Percentiles rank a stretch among this genome's conserved stretches.
These are phyloP conservation scores for Wiebesia pumilae DNA, from an alignment of 1,140 invertebrate genomes.

Conservation along the genomic window DNA sequence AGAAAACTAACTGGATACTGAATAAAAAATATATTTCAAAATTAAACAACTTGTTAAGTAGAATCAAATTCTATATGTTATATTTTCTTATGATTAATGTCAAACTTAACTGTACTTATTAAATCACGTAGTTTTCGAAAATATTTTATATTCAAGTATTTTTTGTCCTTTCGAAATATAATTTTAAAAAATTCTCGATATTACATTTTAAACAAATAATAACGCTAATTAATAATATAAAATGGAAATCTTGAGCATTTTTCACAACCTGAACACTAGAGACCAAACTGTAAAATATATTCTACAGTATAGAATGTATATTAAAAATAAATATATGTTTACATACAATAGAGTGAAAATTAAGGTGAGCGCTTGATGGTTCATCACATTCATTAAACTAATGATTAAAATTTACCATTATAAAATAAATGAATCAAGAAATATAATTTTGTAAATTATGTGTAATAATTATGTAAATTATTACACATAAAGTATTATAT, in stretches of 20 bases:
- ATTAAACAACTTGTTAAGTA: not conserved
- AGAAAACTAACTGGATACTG: no score
- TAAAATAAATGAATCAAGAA: not conserved
- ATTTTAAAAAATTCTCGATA: not conserved
- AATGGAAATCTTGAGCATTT: not conserved
- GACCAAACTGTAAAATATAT: not conserved
- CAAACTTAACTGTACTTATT: not conserved
- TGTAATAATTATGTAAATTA: not conserved
- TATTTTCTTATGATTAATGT: not conserved
- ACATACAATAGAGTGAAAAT: not conserved
- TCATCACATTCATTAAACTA: not conserved
- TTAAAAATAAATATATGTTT: not conserved
- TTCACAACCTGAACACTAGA: not conserved
- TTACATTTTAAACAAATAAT: not conserved
- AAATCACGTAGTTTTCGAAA: not conserved
- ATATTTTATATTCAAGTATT: not conserved
- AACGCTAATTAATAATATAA: not conserved
- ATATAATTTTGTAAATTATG: not conserved
- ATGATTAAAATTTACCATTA: not conserved
- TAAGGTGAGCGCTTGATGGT: not conserved
- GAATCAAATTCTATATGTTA: not conserved
- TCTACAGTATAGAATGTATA: not conserved
- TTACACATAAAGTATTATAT: not conserved
- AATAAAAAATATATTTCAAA: no score
- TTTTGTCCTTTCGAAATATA: no score